Evolutionary conservation across 2,113 vertebrate genomes (phyloP), one percentile per base, ranked within the genome.

Genomic region (Aleadryas rufinucha): DNA sequence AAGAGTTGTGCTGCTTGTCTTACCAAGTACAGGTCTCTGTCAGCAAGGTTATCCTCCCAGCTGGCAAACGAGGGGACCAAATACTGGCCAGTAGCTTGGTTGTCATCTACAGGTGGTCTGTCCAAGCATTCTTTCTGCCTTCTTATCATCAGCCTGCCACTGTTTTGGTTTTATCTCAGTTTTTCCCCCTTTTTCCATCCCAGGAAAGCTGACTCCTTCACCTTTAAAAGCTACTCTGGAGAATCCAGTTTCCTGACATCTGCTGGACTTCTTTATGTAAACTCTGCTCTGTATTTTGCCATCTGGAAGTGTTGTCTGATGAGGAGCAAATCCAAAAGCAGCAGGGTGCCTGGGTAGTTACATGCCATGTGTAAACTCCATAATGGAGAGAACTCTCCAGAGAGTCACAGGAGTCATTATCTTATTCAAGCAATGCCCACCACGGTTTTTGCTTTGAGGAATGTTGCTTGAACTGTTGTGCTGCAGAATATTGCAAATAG

Each of bases 241-340:
- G 37, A 88, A 89, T 79, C 86, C 41, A 76, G 69, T 92, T 94
- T 81, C 37, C 65, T 89, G 88, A 93, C 86, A 93, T 89, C 77
- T 89, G 60, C n/a, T 90, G 44, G 76, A 71, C n/a, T 78, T 92
- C 64, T 92, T 93, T 93, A 72, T 95, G 69, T 84, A 90, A 94
- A 92, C 41, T 78, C 27, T 88, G 64, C 71, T 90, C 85, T 78
- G 22, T 68, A 31, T 94, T 94, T 95, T 95, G 80, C 86, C 90
- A 87, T 94, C 92, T 96, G 96, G 69, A 86, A 75, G 31, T 68
- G 76, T 75, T 93, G 82, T 94, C 79, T 93, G 88, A 85, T 74
- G 68, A 79, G 60, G 59, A 90, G 82, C 82, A 95, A 88, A 78
- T 90, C 92, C 90, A 93, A 94, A 92, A 93, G 80, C 84, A 86